These are phyloP conservation scores for Cyprinella venusta DNA, from an alignment of 2,797 vertebrate species.

Conservation along the genomic window DNA sequence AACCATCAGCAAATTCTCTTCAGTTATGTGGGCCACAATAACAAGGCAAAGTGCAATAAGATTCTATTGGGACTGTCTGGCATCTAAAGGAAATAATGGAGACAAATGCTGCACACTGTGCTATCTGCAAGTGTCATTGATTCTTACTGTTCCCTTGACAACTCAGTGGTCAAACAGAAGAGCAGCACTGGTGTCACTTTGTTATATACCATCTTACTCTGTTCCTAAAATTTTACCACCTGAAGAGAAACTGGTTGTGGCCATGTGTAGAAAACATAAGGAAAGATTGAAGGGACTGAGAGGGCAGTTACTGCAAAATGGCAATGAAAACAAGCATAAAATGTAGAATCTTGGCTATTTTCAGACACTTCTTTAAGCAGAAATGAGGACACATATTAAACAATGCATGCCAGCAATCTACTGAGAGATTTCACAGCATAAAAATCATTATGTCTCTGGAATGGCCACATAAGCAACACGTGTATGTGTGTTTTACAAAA, in stretches of 20 bases:
- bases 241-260: slow-evolving; percentile 1
- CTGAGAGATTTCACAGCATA: background rate
- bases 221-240: background rate
- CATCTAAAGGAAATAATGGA: slow-evolving; percentile 9
- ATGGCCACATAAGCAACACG: no score
- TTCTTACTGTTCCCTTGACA: slow-evolving; percentile 31
- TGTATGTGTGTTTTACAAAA: no score
- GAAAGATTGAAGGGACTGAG: background rate
- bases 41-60: background rate
- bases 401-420: background rate
- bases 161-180: slow-evolving; percentile 27
- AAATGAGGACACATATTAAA: background rate
- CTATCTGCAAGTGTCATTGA: slow-evolving; percentile 19
- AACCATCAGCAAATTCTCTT: background rate
- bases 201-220: background rate
- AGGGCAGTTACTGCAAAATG: background rate
- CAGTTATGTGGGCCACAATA: background rate
- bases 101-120: background rate
- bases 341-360: background rate
- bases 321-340: no score
- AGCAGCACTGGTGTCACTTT: background rate
- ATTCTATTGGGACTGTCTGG: background rate
- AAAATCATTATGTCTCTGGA: no score
- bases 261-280: background rate
- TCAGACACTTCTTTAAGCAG: background rate